Conservation (phyloP, 1,140 invertebrate genomes). For the Drosophila gunungcola region DNA sequence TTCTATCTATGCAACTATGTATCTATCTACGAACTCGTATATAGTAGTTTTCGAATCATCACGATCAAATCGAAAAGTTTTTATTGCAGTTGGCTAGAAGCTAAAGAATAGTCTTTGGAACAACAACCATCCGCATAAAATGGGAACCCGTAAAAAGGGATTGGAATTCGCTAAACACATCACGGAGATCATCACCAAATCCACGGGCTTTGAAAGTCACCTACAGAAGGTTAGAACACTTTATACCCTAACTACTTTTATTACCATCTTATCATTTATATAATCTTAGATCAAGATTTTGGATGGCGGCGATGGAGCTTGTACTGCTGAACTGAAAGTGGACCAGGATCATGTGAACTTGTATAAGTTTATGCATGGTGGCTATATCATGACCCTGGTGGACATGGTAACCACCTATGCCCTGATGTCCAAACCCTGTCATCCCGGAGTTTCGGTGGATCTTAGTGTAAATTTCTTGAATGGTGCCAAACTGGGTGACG, state of each 20-base stretch:
- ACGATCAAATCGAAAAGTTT: not conserved
- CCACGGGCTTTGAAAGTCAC: slow-evolving; percentile 68
- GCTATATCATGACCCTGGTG: slow-evolving; percentile 92
- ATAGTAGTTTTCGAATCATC: not conserved
- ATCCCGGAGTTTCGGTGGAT: slow-evolving; percentile 91
- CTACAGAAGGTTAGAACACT: slow-evolving; percentile 57
- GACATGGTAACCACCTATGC: slow-evolving; percentile 94
- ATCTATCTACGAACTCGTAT: not conserved
- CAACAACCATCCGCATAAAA: slow-evolving; percentile 7
- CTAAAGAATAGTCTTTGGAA: not conserved
- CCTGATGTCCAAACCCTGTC: slow-evolving; percentile 88
- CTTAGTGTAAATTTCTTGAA: slow-evolving; percentile 91
- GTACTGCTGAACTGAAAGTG: slow-evolving; percentile 91
- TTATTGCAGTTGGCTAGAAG: not conserved
- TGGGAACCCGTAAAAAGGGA: slow-evolving; percentile 74
- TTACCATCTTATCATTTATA: not conserved
- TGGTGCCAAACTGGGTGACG: slow-evolving; percentile 90
- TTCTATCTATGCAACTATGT: not conserved
- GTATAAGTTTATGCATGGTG: slow-evolving; percentile 92
- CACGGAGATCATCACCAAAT: slow-evolving; percentile 68
- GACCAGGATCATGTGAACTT: slow-evolving; percentile 91
- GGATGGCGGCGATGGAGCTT: slow-evolving; percentile 88
- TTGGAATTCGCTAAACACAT: slow-evolving; percentile 77
- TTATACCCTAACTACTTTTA: not conserved
- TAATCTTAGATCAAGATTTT: slow-evolving; percentile 88